Evolutionary conservation across 2,888 invertebrate species (phyloP).

Genomic region (Trichopria drosophilae): DNA sequence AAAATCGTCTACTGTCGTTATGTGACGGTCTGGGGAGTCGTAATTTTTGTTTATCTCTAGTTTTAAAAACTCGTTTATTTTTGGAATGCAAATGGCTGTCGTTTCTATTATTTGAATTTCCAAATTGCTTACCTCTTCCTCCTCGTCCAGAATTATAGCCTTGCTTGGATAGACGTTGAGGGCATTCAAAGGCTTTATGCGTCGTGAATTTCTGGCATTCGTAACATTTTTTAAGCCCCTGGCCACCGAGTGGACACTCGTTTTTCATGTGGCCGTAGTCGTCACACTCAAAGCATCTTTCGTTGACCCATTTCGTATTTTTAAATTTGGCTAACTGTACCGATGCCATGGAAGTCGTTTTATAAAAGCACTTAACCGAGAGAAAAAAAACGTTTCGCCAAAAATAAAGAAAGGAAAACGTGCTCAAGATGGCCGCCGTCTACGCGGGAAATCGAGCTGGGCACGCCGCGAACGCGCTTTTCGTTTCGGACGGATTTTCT

Average conservation of each 20-base stretch:
- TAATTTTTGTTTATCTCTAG: background rate
- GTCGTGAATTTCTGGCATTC: conserved; percentile 9
- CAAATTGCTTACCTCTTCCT: conserved; percentile 4
- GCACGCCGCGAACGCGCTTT: too few species aligned
- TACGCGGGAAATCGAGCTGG: background rate
- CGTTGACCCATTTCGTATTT: background rate
- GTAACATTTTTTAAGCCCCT: conserved; percentile 22
- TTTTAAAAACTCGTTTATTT: background rate
- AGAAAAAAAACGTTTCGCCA: too few species aligned
- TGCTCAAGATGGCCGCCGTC: background rate
- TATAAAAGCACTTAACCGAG: too few species aligned
- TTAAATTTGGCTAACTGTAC: too few species aligned
- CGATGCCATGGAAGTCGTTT: too few species aligned
- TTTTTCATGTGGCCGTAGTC: too few species aligned
- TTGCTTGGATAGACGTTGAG: conserved; percentile 1
- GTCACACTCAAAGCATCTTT: conserved; percentile 26
- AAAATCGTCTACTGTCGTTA: background rate
- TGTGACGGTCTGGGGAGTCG: background rate
- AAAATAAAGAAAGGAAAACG: background rate
- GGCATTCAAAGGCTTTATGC: conserved; percentile 11
- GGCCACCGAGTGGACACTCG: conserved; percentile 21
- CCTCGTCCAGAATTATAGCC: too few species aligned
- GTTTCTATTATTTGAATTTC: too few species aligned
- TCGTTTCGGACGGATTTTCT: too few species aligned
- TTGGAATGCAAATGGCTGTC: background rate